Percentiles rank a stretch among this genome's conserved stretches.
Conservation (phyloP, 2,113 vertebrate genomes). For the Platanista minor region DNA sequence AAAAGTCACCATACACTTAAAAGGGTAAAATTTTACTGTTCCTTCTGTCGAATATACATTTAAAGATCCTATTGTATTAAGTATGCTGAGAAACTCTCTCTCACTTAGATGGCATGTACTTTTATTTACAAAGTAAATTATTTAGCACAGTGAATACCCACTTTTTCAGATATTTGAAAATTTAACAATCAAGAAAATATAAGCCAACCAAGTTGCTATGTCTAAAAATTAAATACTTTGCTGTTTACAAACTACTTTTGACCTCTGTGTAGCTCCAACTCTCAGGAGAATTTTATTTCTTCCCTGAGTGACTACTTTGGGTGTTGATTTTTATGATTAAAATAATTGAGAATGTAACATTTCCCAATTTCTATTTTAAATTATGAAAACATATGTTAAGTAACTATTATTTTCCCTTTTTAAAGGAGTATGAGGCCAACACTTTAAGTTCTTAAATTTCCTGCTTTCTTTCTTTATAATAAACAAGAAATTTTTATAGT, state of each 20-base stretch:
- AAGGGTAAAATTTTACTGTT: not conserved
- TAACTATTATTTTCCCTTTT: not conserved
- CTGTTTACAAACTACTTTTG: not conserved
- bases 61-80: not conserved
- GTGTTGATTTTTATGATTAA: not conserved
- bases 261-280: not conserved
- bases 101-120: not conserved
- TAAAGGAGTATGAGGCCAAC: not conserved
- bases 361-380: not conserved
- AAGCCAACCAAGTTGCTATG: not conserved
- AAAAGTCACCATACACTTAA: not conserved
- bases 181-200: not conserved
- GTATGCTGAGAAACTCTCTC: not conserved
- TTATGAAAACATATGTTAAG: not conserved
- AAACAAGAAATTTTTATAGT: not conserved
- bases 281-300: not conserved
- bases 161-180: not conserved
- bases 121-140: not conserved
- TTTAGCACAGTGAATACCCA: not conserved
- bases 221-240: not conserved
- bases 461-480: not conserved
- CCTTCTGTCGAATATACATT: not conserved
- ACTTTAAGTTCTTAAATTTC: not conserved
- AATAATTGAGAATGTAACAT: not conserved
- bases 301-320: not conserved